Conservation (phyloP, 2,113 vertebrate genomes). For the Rhagologus leucostigma region DNA sequence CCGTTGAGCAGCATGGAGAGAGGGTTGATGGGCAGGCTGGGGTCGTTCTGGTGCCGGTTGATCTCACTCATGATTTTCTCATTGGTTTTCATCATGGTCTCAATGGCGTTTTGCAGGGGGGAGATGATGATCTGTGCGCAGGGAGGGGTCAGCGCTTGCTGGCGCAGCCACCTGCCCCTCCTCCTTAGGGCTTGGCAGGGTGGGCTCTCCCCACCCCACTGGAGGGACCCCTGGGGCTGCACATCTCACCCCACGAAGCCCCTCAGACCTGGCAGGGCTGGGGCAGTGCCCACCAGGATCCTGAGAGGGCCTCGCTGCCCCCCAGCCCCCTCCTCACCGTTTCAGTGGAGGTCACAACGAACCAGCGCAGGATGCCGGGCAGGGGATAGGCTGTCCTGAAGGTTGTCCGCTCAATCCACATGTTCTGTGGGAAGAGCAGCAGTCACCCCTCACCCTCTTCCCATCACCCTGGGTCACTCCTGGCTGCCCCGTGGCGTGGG, state of each 20-base stretch:
- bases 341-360: not conserved
- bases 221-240: not conserved
- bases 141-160: not conserved
- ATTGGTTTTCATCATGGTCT: conserved; percentile 60
- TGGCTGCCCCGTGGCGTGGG: rapidly evolving
- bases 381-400: conserved; percentile 58
- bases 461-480: not conserved
- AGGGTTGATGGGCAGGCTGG: conserved; percentile 35
- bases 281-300: not conserved
- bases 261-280: not conserved
- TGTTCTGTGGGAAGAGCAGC: not conserved
- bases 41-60: conserved; percentile 37
- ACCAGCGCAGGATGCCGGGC: conserved; percentile 67
- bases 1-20: conserved; percentile 57
- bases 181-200: rapidly evolving
- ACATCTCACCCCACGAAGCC: not conserved
- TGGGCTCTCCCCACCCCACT: rapidly evolving
- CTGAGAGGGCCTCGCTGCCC: not conserved
- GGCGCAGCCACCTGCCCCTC: not conserved
- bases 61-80: conserved; percentile 59
- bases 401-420: conserved; percentile 62
- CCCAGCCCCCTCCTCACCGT: conserved; percentile 6
- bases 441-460: not conserved
- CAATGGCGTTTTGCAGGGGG: conserved; percentile 53
- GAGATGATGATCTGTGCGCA: conserved; percentile 11